These are phyloP conservation scores for Peromyscus leucopus DNA, from an alignment of 2,113 vertebrate genomes.

Conservation along the genomic window DNA sequence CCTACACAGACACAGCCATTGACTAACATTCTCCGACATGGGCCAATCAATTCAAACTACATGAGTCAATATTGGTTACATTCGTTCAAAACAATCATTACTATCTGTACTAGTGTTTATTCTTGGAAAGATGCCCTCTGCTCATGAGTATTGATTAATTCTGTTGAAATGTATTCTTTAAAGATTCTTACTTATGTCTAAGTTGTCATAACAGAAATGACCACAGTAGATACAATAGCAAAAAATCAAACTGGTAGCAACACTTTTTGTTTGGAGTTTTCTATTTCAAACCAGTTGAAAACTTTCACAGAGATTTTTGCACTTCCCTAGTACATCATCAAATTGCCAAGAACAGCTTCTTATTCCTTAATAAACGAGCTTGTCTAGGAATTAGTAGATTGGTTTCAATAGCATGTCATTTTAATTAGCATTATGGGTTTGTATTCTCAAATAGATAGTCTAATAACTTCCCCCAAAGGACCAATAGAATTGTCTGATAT, in stretches of 20 bases:
- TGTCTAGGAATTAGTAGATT: background rate
- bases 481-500: conserved; percentile 25
- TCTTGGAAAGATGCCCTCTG: background rate
- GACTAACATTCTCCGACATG: background rate
- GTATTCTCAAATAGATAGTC: conserved; percentile 46
- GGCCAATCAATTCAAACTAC: background rate
- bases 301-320: background rate
- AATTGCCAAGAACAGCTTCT: background rate
- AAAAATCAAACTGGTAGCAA: background rate
- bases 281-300: background rate
- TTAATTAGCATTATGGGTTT: background rate
- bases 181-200: background rate
- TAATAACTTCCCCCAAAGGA: conserved; percentile 34
- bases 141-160: background rate
- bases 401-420: background rate
- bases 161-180: background rate
- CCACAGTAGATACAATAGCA: background rate
- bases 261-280: background rate
- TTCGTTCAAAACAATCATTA: background rate
- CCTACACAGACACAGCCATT: background rate
- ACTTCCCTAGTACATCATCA: background rate
- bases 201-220: background rate
- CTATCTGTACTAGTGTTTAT: accelerated
- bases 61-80: no score
- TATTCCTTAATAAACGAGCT: background rate